phyloP scores from a whole-genome alignment of 2,888 invertebrate genomes.

The Ennomos fuscantarius region DNA sequence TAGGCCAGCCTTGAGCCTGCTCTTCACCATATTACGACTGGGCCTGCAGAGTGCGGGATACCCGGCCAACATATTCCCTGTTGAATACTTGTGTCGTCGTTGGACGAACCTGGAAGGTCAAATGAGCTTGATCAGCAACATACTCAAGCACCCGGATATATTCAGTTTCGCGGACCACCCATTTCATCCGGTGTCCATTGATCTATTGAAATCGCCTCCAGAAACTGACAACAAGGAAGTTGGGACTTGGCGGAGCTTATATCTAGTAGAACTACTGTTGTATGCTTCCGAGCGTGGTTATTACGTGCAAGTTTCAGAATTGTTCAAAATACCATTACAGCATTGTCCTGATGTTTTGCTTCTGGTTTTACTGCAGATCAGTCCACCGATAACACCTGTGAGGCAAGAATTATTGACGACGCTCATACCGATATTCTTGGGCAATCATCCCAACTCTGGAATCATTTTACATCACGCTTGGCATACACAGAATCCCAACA shows the following conservation, averaged over 20 bases:
- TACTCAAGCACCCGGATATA: conserved; percentile 95
- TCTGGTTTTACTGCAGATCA: conserved; percentile 94
- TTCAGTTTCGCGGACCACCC: conserved; percentile 97
- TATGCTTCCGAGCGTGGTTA: conserved; percentile 95
- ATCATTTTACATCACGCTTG: conserved; percentile 98
- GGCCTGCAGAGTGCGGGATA: conserved; percentile 92
- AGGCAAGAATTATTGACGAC: conserved; percentile 95
- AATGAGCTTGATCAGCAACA: conserved; percentile 93
- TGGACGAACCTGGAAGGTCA: conserved; percentile 98
- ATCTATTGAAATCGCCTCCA: conserved; percentile 96
- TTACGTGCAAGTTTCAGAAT: conserved; percentile 92
- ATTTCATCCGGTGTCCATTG: conserved; percentile 93
- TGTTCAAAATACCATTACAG: conserved; percentile 96
- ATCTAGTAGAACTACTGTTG: conserved; percentile 94
- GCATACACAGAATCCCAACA: conserved; percentile 91
- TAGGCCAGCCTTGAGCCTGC: conserved; percentile 91
- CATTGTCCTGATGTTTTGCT: conserved; percentile 98
- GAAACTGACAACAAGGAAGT: conserved; percentile 98
- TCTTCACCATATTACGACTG: conserved; percentile 92
- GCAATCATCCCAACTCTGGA: conserved; percentile 98
- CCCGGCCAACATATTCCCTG: conserved; percentile 91
- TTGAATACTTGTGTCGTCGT: conserved; percentile 94
- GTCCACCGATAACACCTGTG: conserved; percentile 90
- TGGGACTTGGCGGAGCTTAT: conserved; percentile 96
- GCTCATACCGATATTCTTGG: conserved; percentile 96